A percentile compares a stretch with the other conserved stretches of the same genome.
Conservation (phyloP, 2,113 vertebrate species). For the Deroptyus accipitrinus region DNA sequence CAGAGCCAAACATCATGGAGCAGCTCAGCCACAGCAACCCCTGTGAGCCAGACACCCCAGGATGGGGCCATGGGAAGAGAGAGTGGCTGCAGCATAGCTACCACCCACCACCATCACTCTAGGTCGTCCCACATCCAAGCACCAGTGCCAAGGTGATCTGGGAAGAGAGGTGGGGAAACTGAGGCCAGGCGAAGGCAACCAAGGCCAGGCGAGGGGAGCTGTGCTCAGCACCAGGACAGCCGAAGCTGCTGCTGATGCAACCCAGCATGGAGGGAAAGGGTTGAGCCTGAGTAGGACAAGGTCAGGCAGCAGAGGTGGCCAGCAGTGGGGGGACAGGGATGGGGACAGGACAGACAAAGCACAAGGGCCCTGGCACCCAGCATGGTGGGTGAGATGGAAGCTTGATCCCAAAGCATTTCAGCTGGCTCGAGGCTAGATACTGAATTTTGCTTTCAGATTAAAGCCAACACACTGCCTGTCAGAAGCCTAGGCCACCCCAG, state of each 20-base stretch:
- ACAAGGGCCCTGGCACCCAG: rapidly evolving
- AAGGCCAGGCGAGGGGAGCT: neutral
- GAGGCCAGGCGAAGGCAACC: neutral
- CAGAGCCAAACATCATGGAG: rapidly evolving
- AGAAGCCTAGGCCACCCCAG: neutral
- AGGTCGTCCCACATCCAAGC: neutral
- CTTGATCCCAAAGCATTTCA: neutral
- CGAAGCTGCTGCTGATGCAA: neutral
- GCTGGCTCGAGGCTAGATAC: rapidly evolving
- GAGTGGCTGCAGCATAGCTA: neutral
- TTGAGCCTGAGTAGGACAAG: neutral
- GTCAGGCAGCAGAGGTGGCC: neutral
- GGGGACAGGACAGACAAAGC: neutral
- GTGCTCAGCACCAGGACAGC: neutral
- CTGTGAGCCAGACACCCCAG: neutral
- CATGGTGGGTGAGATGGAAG: rapidly evolving
- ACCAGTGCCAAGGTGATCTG: rapidly evolving
- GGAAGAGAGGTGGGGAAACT: neutral
- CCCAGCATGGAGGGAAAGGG: neutral
- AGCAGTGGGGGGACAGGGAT: neutral
- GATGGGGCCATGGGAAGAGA: rapidly evolving
- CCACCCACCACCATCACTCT: neutral
- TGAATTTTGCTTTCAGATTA: neutral
- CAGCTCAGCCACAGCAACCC: rapidly evolving
- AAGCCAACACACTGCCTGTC: neutral